Conservation (phyloP, 2,797 vertebrate genomes). For the Channa striata region DNA sequence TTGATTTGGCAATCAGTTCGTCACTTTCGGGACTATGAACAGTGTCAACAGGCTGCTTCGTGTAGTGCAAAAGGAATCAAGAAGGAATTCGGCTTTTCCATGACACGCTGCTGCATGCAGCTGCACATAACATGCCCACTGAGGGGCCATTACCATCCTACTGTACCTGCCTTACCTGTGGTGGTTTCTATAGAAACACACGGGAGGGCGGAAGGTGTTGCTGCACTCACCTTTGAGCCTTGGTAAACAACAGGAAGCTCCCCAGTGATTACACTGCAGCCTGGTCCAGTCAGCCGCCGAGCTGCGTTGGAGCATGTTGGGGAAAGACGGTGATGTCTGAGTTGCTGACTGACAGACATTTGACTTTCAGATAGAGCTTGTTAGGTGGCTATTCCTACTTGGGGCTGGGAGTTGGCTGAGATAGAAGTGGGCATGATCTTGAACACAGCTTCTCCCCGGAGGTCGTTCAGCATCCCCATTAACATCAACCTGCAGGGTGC, state of each 20-base stretch:
- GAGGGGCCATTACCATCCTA: constrained; percentile 82
- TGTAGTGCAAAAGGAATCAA: constrained; percentile 13
- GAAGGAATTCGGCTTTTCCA: constrained; percentile 40
- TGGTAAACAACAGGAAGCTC: constrained; percentile 69
- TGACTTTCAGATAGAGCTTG: constrained; percentile 54
- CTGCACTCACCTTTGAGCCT: constrained; percentile 75
- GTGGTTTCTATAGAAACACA: constrained; percentile 87
- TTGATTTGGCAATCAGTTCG: not conserved
- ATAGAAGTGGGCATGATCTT: constrained; percentile 71
- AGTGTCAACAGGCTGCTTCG: not conserved
- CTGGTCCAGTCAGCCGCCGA: constrained; percentile 15
- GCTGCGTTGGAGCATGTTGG: constrained; percentile 30
- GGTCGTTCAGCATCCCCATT: constrained; percentile 86
- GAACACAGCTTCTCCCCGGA: constrained; percentile 78
- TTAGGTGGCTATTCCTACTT: constrained; percentile 32
- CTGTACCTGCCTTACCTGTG: constrained; percentile 66
- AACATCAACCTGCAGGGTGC: constrained; percentile 87
- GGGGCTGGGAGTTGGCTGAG: constrained; percentile 22
- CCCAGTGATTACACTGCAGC: constrained; percentile 45
- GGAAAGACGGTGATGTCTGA: constrained; percentile 35
- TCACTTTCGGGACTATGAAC: not conserved
- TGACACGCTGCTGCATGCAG: constrained; percentile 41
- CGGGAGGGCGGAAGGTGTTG: constrained; percentile 66
- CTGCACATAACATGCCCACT: constrained; percentile 65
- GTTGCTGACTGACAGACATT: constrained; percentile 36